Evolutionary conservation across 2,797 vertebrate genomes (phyloP).

Genomic region (Choloepus didactylus): DNA sequence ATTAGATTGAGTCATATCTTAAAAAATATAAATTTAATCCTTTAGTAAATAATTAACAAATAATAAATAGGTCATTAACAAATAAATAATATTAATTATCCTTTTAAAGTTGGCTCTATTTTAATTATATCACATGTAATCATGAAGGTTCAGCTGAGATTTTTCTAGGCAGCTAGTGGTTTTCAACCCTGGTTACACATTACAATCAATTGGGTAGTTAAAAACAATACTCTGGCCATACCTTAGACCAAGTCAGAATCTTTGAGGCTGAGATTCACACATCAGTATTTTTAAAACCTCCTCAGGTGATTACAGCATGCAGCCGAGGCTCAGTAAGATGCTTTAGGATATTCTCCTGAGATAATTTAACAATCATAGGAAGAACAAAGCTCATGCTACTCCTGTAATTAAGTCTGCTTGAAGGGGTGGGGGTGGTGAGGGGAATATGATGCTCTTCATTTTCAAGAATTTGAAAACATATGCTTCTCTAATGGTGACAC

Average conservation of each 20-base stretch:
- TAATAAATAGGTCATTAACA: too few relatives aligned
- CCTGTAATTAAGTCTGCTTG: neutral
- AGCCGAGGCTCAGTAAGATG: neutral
- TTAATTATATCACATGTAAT: conserved; percentile 18
- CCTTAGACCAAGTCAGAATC: conserved; percentile 1
- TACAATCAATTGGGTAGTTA: neutral
- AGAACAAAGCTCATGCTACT: neutral
- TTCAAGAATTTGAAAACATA: neutral
- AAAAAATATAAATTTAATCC: neutral
- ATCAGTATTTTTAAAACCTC: neutral
- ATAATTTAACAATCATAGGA: neutral
- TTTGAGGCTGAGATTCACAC: neutral
- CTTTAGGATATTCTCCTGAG: neutral
- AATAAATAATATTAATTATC: neutral
- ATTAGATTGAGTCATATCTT: neutral
- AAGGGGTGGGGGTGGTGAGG: too few relatives aligned
- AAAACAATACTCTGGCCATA: neutral
- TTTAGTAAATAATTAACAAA: too few relatives aligned
- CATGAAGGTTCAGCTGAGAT: neutral
- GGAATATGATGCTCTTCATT: neutral
- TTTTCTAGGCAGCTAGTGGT: neutral
- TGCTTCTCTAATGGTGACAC: neutral
- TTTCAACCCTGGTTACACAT: neutral
- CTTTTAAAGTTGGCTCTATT: neutral
- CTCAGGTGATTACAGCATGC: neutral